A percentile compares a stretch with the other conserved stretches of the same genome.
These are phyloP conservation scores for Hephaestus fuliginosus DNA, from an alignment of 2,797 vertebrate species.

Conservation along the genomic window DNA sequence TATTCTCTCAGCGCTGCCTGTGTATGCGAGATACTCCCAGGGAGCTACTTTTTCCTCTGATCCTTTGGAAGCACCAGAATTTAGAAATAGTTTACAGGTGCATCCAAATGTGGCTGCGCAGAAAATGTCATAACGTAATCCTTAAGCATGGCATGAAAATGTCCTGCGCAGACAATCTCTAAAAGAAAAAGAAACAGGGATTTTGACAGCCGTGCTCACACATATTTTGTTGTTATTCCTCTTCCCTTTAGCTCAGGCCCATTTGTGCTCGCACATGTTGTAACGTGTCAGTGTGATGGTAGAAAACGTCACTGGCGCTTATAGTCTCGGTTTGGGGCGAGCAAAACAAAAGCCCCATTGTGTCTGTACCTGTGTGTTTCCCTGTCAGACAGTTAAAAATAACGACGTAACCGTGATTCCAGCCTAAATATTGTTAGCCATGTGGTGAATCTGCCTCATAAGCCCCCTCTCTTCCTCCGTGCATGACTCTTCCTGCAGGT, in stretches of 20 bases:
- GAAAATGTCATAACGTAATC: slow-evolving; percentile 14
- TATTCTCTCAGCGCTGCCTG: slow-evolving; percentile 22
- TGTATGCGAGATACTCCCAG: not conserved
- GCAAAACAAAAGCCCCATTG: slow-evolving; percentile 59
- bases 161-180: not conserved
- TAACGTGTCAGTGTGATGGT: slow-evolving; percentile 39
- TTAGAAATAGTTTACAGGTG: slow-evolving; percentile 9
- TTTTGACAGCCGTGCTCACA: not conserved
- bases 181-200: not conserved
- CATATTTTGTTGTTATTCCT: slow-evolving; percentile 12
- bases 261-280: slow-evolving; percentile 34
- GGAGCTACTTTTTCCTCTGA: not conserved
- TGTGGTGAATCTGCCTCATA: slow-evolving; percentile 34
- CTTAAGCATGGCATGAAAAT: not conserved
- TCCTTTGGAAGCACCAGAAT: not conserved
- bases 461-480: slow-evolving; percentile 13
- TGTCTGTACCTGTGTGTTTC: slow-evolving; percentile 45
- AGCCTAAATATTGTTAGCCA: slow-evolving; percentile 73
- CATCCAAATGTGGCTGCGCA: not conserved
- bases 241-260: not conserved
- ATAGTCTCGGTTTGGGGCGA: slow-evolving; percentile 22
- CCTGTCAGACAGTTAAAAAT: slow-evolving; percentile 34
- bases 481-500: slow-evolving; percentile 23
- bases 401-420: slow-evolving; percentile 33
- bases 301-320: slow-evolving; percentile 22